Percentiles rank a stretch among this genome's conserved stretches.
phyloP scores from a whole-genome alignment of 2,797 vertebrate species.

The Clamator glandarius region DNA sequence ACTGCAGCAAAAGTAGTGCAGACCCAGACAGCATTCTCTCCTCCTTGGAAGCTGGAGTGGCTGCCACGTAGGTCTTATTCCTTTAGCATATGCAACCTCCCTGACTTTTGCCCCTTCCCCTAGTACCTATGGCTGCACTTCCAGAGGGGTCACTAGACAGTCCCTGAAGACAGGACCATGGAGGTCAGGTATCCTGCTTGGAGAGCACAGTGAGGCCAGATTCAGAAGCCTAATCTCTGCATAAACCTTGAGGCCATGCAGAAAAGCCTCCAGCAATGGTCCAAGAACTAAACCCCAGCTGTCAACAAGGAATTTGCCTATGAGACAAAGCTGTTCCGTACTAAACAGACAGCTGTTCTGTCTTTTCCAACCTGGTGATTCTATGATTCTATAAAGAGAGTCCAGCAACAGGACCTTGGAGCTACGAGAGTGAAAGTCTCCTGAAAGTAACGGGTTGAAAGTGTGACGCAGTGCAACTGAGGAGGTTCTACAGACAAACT shows the following conservation, averaged over 20 bases:
- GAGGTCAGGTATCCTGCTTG: neutral
- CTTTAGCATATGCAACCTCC: neutral
- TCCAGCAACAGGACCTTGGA: neutral
- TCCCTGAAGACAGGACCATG: neutral
- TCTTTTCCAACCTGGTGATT: no score
- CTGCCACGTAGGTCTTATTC: neutral
- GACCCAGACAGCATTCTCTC: neutral
- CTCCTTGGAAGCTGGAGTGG: neutral
- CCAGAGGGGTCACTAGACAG: neutral
- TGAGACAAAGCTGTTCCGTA: neutral
- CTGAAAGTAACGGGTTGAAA: neutral
- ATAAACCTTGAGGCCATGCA: neutral
- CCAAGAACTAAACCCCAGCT: neutral
- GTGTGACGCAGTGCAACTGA: neutral
- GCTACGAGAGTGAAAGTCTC: neutral
- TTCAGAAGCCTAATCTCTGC: neutral
- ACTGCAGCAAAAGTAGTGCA: neutral
- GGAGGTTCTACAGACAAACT: neutral
- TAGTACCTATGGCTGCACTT: neutral
- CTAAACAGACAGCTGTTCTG: no score
- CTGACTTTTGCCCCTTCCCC: neutral
- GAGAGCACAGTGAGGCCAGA: neutral
- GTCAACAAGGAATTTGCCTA: neutral
- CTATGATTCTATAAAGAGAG: no score
- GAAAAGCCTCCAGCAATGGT: neutral